Percentiles rank a stretch among this genome's conserved stretches.
Conservation (phyloP, 2,113 vertebrate genomes). For the Phoxinus phoxinus region DNA sequence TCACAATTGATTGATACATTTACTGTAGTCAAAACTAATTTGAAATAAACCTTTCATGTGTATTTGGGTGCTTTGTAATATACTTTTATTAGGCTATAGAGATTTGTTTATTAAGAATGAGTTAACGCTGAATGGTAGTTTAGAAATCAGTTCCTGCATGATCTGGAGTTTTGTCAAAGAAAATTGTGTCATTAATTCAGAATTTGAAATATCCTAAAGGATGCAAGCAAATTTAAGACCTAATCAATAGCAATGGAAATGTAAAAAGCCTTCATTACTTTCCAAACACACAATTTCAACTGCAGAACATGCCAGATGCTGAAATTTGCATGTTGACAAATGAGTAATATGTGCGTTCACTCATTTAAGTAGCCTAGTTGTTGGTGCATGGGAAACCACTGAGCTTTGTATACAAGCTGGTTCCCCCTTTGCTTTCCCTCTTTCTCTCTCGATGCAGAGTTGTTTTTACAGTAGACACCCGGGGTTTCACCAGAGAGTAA, state of each 20-base stretch:
- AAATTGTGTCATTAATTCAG: neutral
- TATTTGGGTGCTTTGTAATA: constrained; percentile 1
- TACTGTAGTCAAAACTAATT: neutral
- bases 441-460: constrained; percentile 24
- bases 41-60: neutral
- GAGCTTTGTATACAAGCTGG: constrained; percentile 40
- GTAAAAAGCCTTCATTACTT: constrained; percentile 1
- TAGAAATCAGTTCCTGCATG: neutral
- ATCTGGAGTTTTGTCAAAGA: neutral
- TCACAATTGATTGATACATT: neutral
- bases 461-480: constrained; percentile 61
- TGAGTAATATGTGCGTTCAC: constrained; percentile 6
- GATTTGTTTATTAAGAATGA: neutral
- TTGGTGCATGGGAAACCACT: constrained; percentile 53
- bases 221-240: neutral
- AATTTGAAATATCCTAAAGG: neutral
- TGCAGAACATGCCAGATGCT: constrained; percentile 12
- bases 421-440: neutral
- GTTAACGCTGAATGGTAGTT: neutral
- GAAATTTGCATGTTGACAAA: constrained; percentile 18
- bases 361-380: constrained; percentile 24
- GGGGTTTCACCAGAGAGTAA: constrained; percentile 64
- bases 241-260: neutral
- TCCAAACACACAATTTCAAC: constrained; percentile 31
- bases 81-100: no score